phyloP scores from a whole-genome alignment of 2,113 vertebrate genomes.

The Phalacrocorax carbo region DNA sequence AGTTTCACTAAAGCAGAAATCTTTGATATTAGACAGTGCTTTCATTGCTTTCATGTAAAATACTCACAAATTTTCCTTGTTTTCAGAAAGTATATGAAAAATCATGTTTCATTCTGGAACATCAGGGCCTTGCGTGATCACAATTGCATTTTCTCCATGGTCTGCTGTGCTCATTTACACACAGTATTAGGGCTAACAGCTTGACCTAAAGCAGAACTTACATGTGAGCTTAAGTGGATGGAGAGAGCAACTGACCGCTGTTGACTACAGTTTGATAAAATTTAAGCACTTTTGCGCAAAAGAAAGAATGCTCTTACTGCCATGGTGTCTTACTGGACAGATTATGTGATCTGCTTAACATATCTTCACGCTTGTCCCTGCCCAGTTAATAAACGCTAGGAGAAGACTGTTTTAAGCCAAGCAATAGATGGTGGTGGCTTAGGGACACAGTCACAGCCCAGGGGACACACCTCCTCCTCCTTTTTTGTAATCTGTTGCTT shows the following conservation, averaged over 20 bases:
- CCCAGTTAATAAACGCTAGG: not conserved
- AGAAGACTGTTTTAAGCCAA: not conserved
- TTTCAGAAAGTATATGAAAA: not conserved
- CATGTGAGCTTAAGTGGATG: rapidly evolving
- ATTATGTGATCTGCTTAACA: not conserved
- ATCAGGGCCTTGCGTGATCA: not conserved
- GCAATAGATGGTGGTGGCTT: not conserved
- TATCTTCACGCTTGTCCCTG: not conserved
- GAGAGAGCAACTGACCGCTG: not conserved
- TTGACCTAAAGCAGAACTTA: not conserved
- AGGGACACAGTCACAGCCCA: not conserved
- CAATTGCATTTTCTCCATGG: not conserved
- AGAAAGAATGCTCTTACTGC: not conserved
- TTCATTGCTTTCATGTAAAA: not conserved
- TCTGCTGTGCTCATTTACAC: not conserved
- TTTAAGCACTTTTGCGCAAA: not conserved
- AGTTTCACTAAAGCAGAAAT: not conserved
- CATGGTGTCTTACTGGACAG: not conserved
- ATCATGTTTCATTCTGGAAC: not conserved
- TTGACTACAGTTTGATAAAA: not conserved
- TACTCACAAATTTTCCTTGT: not conserved
- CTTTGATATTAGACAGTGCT: not conserved
- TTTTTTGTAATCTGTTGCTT: not conserved
- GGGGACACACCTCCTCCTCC: not conserved
- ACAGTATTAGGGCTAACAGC: not conserved